Conservation (phyloP, 2,113 vertebrate genomes). For the Shinisaurus crocodilurus region DNA sequence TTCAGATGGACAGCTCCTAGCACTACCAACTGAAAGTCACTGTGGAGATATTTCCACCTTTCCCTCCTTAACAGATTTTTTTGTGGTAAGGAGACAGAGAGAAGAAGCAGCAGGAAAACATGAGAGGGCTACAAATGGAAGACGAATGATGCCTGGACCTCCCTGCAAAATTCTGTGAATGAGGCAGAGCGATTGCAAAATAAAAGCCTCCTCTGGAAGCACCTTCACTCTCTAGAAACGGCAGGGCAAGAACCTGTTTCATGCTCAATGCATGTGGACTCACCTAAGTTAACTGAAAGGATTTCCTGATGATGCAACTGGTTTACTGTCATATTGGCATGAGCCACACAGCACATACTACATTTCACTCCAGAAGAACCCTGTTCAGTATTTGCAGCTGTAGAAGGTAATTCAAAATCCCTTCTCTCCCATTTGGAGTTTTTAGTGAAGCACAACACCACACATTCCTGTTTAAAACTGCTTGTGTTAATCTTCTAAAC, state of each 20-base stretch:
- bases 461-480: constrained; percentile 27
- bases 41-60: too few species aligned
- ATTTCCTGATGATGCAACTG: not conserved
- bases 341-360: not conserved
- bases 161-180: too few species aligned
- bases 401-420: not conserved
- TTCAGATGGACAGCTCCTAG: too few species aligned
- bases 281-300: not conserved
- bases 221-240: not conserved
- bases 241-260: not conserved
- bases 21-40: too few species aligned
- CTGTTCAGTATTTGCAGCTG: not conserved
- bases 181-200: too few species aligned
- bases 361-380: not conserved
- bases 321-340: not conserved
- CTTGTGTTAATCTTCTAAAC: constrained; percentile 50
- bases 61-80: too few species aligned
- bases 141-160: too few species aligned
- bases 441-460: constrained; percentile 9
- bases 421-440: not conserved
- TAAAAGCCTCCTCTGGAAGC: too few species aligned
- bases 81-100: too few species aligned
- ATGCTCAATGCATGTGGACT: not conserved
- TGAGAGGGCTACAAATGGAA: too few species aligned
- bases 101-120: too few species aligned